phyloP scores from a whole-genome alignment of 2,797 vertebrate genomes.

The Furcifer pardalis region DNA sequence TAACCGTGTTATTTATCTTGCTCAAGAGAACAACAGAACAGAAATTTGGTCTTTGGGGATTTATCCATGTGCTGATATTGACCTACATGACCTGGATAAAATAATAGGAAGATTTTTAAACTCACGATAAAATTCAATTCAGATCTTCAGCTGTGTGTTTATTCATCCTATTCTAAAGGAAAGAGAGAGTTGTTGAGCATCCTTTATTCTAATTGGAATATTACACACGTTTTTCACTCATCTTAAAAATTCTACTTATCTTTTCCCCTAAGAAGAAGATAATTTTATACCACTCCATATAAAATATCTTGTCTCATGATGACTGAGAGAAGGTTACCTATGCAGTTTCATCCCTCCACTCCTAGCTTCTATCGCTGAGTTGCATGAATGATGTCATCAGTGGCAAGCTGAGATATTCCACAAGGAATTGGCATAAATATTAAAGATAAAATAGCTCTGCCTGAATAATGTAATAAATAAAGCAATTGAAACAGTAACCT shows the following conservation, averaged over 20 bases:
- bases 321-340: neutral
- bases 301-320: neutral
- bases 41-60: neutral
- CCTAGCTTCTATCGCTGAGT: neutral
- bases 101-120: neutral
- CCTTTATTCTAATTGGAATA: neutral
- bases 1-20: too few species aligned
- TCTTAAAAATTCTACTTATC: neutral
- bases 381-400: neutral
- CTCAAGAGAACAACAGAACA: too few species aligned
- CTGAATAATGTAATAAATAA: neutral
- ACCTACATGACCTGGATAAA: neutral
- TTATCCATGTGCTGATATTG: neutral
- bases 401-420: neutral
- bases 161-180: neutral
- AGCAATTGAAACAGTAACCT: neutral
- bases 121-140: neutral
- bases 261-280: neutral
- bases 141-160: neutral
- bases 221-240: neutral
- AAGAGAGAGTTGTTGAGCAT: neutral
- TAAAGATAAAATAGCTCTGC: neutral
- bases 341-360: neutral
- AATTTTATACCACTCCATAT: neutral
- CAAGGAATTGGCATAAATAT: neutral